Percentiles rank a stretch among this genome's conserved stretches.
Evolutionary conservation across 2,888 invertebrate species (phyloP).

Genomic region (Mimas tiliae): DNA sequence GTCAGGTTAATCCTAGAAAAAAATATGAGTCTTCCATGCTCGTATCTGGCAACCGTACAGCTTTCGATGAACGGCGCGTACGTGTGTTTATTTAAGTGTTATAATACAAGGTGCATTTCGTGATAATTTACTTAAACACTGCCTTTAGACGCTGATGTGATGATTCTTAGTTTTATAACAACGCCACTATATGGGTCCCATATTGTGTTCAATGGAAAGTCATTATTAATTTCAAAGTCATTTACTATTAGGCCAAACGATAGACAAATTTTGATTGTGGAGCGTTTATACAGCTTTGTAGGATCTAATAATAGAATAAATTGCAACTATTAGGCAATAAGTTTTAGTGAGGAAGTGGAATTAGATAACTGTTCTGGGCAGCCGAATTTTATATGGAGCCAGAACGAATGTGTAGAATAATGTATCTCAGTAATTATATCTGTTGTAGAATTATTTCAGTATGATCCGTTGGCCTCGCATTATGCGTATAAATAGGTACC

Average conservation of each 20-base stretch:
- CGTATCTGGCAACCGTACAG: neutral
- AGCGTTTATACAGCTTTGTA: neutral
- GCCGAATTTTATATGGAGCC: neutral
- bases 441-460: neutral
- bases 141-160: slow-evolving; percentile 18
- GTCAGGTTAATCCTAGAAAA: neutral
- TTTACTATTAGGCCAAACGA: neutral
- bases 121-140: slow-evolving; percentile 11
- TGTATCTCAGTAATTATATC: neutral
- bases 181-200: neutral
- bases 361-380: neutral
- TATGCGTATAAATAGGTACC: neutral
- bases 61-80: neutral
- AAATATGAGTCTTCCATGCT: neutral
- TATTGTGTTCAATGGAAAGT: neutral
- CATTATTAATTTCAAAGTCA: neutral
- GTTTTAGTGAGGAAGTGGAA: slow-evolving; percentile 1
- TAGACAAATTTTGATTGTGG: neutral
- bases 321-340: slow-evolving; percentile 12
- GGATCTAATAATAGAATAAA: neutral
- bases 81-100: neutral
- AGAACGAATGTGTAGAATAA: neutral
- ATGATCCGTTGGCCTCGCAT: slow-evolving; percentile 3
- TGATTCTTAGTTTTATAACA: slow-evolving; percentile 14
- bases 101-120: neutral